These are phyloP conservation scores for Denticeps clupeoides DNA, from an alignment of 2,797 vertebrate genomes.

Conservation along the genomic window DNA sequence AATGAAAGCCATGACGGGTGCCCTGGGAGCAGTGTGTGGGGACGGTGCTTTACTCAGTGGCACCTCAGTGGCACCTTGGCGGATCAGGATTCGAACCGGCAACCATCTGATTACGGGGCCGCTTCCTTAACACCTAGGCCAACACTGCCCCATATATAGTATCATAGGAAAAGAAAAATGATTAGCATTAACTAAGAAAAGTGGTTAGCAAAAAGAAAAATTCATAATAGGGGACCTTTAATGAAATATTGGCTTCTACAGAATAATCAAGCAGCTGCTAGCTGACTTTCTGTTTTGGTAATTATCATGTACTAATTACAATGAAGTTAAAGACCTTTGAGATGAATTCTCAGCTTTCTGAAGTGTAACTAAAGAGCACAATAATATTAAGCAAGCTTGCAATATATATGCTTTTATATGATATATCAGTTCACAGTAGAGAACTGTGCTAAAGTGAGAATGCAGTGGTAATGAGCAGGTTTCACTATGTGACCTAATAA, in stretches of 20 bases:
- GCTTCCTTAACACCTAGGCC: no score
- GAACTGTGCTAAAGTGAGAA: background rate
- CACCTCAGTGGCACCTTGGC: no score
- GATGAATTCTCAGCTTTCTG: conserved; percentile 58
- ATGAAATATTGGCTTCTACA: conserved; percentile 52
- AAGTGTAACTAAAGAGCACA: conserved; percentile 66
- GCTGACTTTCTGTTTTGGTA: conserved; percentile 58
- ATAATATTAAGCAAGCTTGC: conserved; percentile 39
- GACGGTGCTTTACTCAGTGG: no score
- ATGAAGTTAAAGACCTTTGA: conserved; percentile 61
- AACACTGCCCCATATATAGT: no score
- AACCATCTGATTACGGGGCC: no score
- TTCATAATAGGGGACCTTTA: no score
- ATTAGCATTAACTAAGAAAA: no score
- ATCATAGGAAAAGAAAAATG: no score
- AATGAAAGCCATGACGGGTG: no score
- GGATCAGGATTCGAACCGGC: no score
- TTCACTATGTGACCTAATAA: background rate
- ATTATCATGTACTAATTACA: conserved; percentile 69
- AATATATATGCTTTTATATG: conserved; percentile 28
- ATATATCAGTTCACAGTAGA: conserved; percentile 5
- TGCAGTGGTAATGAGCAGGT: background rate
- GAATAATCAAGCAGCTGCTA: conserved; percentile 55
- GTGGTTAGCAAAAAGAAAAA: no score
- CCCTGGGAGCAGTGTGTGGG: no score